Base-by-base conservation (phyloP, 2,113 vertebrate genomes). In the Aptenodytes patagonicus region DNA sequence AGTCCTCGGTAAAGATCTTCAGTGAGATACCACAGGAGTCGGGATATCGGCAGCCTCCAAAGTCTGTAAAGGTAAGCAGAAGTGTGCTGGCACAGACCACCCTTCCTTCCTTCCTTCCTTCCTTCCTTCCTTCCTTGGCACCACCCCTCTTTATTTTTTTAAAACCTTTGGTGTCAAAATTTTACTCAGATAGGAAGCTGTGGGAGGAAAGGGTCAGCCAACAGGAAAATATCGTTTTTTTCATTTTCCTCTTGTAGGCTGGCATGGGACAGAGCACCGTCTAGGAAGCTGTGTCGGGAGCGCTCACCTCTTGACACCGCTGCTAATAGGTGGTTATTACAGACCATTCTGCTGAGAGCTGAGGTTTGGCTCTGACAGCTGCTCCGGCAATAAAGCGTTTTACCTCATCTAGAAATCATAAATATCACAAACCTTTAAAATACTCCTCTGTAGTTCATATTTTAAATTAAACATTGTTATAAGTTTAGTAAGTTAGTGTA, bases 121-220 rank as follows among this genome's bases (percentile, higher is more conserved):
- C 38, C 38, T 40, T 11, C 40, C 40, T 42, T 42, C 40, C 40
- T 42, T 42, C 40, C 12, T 42, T 42, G 10, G 22, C 47, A 46
- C 55, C 60, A 2, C 61, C 71, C 44, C 42, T 44, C 66, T 57
- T 42, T 54, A 62, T 83, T 83, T 72, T 40, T 81, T 47, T 46
- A 10, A 88, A 95, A 69, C 28, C 10, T 38, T n/a, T n/a, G 17
- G 32, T 87, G 81, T 94, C 47, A 95, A 58, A 87, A 82, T 79
- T 82, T 82, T 57, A 26, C 36, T 91, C 22, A 17, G 40, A 79
- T 57, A 62, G 95, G 94, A 94, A 96, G 44, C 84, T 60, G 70
- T 42, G 89, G 87, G 70, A 90, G 92, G 95, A 95, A 94, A 14
- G 75, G 88, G 97, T 94, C 96, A 95, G 91, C 87, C 83, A 94